Evolutionary conservation across 2,888 invertebrate species (phyloP).

Genomic region (Mimumesa dahlbomi): DNA sequence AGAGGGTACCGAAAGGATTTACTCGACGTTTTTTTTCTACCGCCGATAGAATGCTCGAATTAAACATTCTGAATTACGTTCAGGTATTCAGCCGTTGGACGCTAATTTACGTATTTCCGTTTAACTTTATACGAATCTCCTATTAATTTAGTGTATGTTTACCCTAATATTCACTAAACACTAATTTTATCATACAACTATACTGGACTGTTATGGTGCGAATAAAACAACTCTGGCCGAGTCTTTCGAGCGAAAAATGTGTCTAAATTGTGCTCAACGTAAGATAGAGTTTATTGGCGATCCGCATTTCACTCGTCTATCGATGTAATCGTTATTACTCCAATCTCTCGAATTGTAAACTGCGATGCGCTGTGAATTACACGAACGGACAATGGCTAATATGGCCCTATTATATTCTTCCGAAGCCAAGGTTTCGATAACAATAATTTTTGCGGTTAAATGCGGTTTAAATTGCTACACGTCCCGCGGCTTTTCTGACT

Average conservation of each 20-base stretch:
- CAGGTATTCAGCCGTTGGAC: no score
- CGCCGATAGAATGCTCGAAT: no score
- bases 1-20: slow-evolving; percentile 2
- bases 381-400: slow-evolving; percentile 60
- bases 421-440: slow-evolving; percentile 65
- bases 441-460: slow-evolving; percentile 76
- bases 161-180: neutral
- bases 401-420: slow-evolving; percentile 61
- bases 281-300: slow-evolving; percentile 29
- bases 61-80: no score
- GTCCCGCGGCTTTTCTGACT: slow-evolving; percentile 65
- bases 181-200: no score
- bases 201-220: no score
- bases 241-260: neutral
- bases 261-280: slow-evolving; percentile 26
- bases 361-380: slow-evolving; percentile 49
- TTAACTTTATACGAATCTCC: no score
- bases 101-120: no score
- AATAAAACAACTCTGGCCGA: no score
- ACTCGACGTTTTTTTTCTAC: no score
- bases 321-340: slow-evolving; percentile 60
- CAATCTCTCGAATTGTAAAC: slow-evolving; percentile 64
- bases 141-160: neutral
- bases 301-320: slow-evolving; percentile 20
- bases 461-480: slow-evolving; percentile 75